A percentile compares a stretch with the other conserved stretches of the same genome.
These are phyloP conservation scores for Anguilla rostrata DNA, from an alignment of 2,113 vertebrate species.

Conservation along the genomic window DNA sequence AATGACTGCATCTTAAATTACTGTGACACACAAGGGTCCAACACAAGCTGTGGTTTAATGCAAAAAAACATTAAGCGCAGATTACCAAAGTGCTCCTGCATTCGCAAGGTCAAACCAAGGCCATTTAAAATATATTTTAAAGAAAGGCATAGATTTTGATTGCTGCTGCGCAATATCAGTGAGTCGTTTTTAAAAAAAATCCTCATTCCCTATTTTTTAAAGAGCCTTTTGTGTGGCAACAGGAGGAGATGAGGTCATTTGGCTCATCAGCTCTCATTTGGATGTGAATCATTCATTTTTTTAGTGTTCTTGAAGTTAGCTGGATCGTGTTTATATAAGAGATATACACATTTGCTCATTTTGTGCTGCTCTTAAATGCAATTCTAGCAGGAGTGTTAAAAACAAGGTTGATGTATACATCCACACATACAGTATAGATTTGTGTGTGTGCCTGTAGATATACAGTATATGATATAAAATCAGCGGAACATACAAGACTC, in stretches of 20 bases:
- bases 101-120: conserved; percentile 79
- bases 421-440: conserved; percentile 12
- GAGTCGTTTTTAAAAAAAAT: conserved; percentile 33
- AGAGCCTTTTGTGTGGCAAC: conserved; percentile 54
- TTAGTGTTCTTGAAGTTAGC: conserved; percentile 35
- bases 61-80: conserved; percentile 88
- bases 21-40: conserved; percentile 84
- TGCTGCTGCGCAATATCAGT: not conserved
- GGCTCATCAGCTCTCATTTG: conserved; percentile 45
- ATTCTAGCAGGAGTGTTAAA: not conserved
- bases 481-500: not conserved
- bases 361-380: not conserved
- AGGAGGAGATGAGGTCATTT: conserved; percentile 62
- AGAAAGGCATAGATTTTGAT: conserved; percentile 31
- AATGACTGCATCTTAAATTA: conserved; percentile 93
- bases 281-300: conserved; percentile 49
- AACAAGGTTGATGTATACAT: conserved; percentile 3
- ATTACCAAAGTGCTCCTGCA: conserved; percentile 77
- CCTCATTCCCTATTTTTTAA: conserved; percentile 7
- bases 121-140: conserved; percentile 63
- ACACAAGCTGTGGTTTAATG: conserved; percentile 84
- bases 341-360: conserved; percentile 42
- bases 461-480: not conserved
- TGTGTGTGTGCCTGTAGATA: not conserved
- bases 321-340: conserved; percentile 43